Base-by-base conservation (phyloP, 2,113 vertebrate genomes). In the Dicrurus megarhynchus region DNA sequence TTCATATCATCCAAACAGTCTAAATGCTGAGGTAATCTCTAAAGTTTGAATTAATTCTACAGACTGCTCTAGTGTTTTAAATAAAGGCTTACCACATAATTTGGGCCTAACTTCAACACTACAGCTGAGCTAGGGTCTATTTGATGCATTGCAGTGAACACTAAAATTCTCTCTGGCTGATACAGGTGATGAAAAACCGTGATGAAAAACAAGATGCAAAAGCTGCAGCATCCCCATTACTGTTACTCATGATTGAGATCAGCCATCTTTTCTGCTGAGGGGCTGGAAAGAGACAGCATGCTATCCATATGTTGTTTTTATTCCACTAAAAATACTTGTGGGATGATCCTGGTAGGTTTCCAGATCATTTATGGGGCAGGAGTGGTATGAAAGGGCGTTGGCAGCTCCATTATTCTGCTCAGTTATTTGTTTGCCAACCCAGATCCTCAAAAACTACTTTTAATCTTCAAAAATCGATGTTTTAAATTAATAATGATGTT, bases 401-500 rank as follows among this genome's bases (percentile, higher is more conserved):
- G 26, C 14, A 92, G 65, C 35, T 74, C 70, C 35, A 23, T 35
- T 85, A 9, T 64, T 73, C 32, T 4, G 1, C 26, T 88, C 33
- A 16, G 12, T 79, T 90, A 74, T 67, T 87, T 53, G 33, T 92
- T 91, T 84, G 84, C 60, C n/a, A 41, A 22, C 13, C 17, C 13
- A 68, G n/a, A 79, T 68, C 3, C 0, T 85, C 50, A 60, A 68
- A 56, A 91, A 23, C 23, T 80, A 74, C 67, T 84, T 76, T 70
- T 76, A 85, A 55, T 87, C 39, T 89, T 83, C 16, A 85, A 53
- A 94, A 93, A 76, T 3, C 13, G 2, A 28, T 56, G 27, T 7
- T 85, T 85, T 83, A 75, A 94, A 87, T 95, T 83, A 95, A 85
- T 91, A 83, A 89, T 73, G 26, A 63, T 79, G 84, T 61, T 89